phyloP scores from a whole-genome alignment of 2,113 vertebrate species.

The Dipodomys stephensi region DNA sequence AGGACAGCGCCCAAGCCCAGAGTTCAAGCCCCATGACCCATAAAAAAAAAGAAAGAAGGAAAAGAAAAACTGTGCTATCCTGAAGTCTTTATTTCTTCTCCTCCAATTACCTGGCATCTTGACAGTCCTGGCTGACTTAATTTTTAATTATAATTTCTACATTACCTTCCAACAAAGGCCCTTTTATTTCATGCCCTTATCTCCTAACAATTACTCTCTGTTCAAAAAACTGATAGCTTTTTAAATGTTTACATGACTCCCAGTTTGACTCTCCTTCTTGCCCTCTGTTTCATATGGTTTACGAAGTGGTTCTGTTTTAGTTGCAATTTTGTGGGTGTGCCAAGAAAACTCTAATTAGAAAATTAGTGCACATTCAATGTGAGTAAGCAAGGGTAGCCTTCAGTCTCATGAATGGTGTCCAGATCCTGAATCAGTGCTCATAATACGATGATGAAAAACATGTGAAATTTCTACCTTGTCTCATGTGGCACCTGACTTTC shows the following conservation, averaged over 20 bases:
- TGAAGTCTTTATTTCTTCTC: background rate
- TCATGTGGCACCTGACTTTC: background rate
- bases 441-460: background rate
- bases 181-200: background rate
- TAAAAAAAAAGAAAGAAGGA: too few relatives aligned
- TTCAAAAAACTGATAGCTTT: background rate
- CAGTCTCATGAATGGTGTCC: background rate
- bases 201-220: background rate
- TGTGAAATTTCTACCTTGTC: background rate
- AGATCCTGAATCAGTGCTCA: background rate
- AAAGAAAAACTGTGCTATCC: background rate
- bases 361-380: background rate
- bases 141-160: conserved; percentile 14
- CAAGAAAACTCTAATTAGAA: background rate
- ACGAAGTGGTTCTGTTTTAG: background rate
- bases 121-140: background rate
- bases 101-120: background rate
- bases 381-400: background rate
- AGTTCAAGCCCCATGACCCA: too few relatives aligned
- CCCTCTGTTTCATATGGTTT: background rate
- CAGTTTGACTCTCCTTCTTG: background rate
- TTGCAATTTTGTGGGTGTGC: background rate
- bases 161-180: background rate
- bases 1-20: too few relatives aligned
- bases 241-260: background rate